phyloP scores from a whole-genome alignment of 35 echinoderm and acorn worm species.

The Patiria miniata region DNA sequence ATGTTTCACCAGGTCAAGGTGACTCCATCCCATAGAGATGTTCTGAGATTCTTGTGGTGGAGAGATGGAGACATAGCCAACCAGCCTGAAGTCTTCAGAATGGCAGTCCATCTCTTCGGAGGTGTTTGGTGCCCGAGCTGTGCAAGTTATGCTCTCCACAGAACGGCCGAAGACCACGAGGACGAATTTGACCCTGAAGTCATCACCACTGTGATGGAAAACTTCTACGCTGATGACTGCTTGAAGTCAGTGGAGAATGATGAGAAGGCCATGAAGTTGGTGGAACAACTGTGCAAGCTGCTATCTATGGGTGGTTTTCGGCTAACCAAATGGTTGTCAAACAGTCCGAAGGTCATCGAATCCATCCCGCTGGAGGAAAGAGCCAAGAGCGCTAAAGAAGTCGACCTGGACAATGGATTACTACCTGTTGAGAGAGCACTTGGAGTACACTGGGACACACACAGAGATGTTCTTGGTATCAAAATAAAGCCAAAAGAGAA shows the following conservation, averaged over 20 bases:
- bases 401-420: slow-evolving; percentile 39
- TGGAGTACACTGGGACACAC: slow-evolving; percentile 55
- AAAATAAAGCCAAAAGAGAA: slow-evolving; percentile 27
- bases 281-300: slow-evolving; percentile 43
- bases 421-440: slow-evolving; percentile 67
- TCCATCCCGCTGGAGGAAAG: slow-evolving; percentile 60
- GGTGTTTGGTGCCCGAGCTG: slow-evolving; percentile 52
- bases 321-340: slow-evolving; percentile 71
- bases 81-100: slow-evolving; percentile 24
- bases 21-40: slow-evolving; percentile 28
- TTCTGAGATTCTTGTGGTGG: slow-evolving; percentile 68
- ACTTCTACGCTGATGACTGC: slow-evolving; percentile 77
- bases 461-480: slow-evolving; percentile 33
- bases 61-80: slow-evolving; percentile 38
- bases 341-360: slow-evolving; percentile 58
- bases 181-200: background rate
- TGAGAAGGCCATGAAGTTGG: slow-evolving; percentile 54
- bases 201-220: slow-evolving; percentile 46
- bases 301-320: slow-evolving; percentile 52
- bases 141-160: slow-evolving; percentile 42
- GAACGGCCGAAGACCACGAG: slow-evolving; percentile 53
- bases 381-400: slow-evolving; percentile 38
- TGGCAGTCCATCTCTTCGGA: slow-evolving; percentile 66
- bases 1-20: slow-evolving; percentile 68
- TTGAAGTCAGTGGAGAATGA: slow-evolving; percentile 60